Evolutionary conservation across 2,888 invertebrate species (phyloP).

Genomic region (Epistrophe grossulariae): DNA sequence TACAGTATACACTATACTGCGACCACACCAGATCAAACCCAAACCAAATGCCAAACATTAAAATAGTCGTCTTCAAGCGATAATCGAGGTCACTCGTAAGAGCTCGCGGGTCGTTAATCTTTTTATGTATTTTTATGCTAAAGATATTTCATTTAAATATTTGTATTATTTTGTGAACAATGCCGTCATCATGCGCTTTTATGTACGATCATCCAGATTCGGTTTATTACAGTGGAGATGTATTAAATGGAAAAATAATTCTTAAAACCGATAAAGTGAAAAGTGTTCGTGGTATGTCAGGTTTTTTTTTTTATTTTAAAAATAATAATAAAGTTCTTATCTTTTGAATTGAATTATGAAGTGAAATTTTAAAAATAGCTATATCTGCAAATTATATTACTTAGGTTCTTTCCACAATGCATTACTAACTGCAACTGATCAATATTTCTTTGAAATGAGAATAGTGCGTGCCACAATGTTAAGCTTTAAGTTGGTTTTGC

Average conservation of each 20-base stretch:
- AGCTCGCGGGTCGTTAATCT: neutral
- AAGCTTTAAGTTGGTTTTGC: too few relatives aligned
- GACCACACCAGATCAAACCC: neutral
- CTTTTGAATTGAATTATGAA: neutral
- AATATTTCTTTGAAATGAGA: too few relatives aligned
- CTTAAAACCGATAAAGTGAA: conserved; percentile 61
- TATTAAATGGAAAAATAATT: conserved; percentile 64
- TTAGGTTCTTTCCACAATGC: too few relatives aligned
- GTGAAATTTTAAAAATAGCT: neutral
- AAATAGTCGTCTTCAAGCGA: conserved; percentile 9
- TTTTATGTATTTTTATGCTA: conserved; percentile 8
- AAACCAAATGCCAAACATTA: neutral
- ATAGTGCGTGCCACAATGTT: too few relatives aligned
- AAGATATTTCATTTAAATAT: neutral
- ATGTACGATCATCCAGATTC: conserved; percentile 59
- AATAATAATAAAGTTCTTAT: neutral
- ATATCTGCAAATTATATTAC: too few relatives aligned
- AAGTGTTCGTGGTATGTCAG: conserved; percentile 57
- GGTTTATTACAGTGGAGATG: conserved; percentile 66
- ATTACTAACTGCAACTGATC: neutral
- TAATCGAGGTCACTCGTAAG: conserved; percentile 13
- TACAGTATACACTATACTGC: neutral
- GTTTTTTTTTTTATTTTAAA: neutral
- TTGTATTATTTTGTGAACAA: conserved; percentile 15
- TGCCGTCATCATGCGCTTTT: conserved; percentile 65